A percentile compares a stretch with the other conserved stretches of the same genome.
Evolutionary conservation across 64 coral and sea anemone species (phyloP).

Genomic region (Pachyseris speciosa): DNA sequence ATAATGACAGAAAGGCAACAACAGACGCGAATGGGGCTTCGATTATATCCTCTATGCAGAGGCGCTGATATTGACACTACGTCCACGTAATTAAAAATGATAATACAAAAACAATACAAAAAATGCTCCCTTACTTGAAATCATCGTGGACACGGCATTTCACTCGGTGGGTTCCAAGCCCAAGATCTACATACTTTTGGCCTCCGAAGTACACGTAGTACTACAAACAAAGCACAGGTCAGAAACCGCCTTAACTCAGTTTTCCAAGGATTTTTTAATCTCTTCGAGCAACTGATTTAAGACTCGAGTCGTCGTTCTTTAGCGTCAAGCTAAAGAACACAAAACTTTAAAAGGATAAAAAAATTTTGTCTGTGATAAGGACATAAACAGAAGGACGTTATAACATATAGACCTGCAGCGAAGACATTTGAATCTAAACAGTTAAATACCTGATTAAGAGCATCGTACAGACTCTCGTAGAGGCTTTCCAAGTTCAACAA

Average conservation of each 20-base stretch:
- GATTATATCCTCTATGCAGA: no score
- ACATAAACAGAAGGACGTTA: no score
- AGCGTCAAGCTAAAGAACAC: no score
- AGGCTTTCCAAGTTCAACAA: constrained; percentile 87
- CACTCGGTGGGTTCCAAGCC: constrained; percentile 74
- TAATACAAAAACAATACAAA: not conserved
- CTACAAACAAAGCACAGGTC: constrained; percentile 32
- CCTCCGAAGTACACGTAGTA: constrained; percentile 82
- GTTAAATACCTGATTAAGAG: constrained; percentile 78
- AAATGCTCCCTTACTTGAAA: constrained; percentile 43
- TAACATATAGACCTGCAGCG: not conserved
- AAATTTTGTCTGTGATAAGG: no score
- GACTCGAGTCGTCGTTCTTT: no score
- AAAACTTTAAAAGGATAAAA: no score
- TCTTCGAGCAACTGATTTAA: no score
- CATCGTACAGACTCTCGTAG: constrained; percentile 90
- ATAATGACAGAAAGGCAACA: no score
- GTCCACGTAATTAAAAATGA: not conserved
- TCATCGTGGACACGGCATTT: constrained; percentile 78
- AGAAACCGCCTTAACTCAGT: no score
- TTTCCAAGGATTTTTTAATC: no score
- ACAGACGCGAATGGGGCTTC: no score
- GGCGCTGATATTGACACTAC: no score
- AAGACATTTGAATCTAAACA: not conserved
- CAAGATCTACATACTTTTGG: constrained; percentile 83